Evolutionary conservation across 2,888 invertebrate genomes (phyloP).

Genomic region (Tenodera sinensis): DNA sequence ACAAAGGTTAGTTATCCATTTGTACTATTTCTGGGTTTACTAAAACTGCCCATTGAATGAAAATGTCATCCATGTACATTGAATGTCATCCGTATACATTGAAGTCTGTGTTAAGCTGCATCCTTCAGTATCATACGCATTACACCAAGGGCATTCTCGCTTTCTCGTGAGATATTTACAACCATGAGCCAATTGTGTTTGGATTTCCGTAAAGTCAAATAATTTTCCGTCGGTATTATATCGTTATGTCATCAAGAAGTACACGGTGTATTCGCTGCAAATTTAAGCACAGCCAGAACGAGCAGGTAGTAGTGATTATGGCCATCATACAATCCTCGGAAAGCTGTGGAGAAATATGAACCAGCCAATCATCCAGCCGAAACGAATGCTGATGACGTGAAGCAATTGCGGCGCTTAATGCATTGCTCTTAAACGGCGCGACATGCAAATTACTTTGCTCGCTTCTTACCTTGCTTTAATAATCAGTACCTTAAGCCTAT

Average conservation of each 20-base stretch:
- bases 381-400: neutral
- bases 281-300: neutral
- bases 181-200: neutral
- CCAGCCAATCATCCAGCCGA: neutral
- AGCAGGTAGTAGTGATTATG: neutral
- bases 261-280: neutral
- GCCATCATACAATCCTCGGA: neutral
- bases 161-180: neutral
- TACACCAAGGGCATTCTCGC: too few relatives aligned
- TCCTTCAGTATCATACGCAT: too few relatives aligned
- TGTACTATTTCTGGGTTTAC: too few relatives aligned
- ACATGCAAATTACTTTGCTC: neutral
- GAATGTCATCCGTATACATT: too few relatives aligned
- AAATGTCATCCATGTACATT: too few relatives aligned
- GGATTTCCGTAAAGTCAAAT: neutral
- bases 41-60: too few relatives aligned
- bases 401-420: neutral
- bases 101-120: too few relatives aligned
- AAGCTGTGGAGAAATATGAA: neutral
- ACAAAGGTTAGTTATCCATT: too few relatives aligned
- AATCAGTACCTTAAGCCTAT: too few relatives aligned
- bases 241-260: neutral
- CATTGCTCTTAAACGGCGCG: neutral
- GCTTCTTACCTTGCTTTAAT: neutral
- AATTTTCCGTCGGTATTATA: neutral